Conservation (phyloP, 2,113 vertebrate genomes). For the Oncorhynchus clarkii region DNA sequence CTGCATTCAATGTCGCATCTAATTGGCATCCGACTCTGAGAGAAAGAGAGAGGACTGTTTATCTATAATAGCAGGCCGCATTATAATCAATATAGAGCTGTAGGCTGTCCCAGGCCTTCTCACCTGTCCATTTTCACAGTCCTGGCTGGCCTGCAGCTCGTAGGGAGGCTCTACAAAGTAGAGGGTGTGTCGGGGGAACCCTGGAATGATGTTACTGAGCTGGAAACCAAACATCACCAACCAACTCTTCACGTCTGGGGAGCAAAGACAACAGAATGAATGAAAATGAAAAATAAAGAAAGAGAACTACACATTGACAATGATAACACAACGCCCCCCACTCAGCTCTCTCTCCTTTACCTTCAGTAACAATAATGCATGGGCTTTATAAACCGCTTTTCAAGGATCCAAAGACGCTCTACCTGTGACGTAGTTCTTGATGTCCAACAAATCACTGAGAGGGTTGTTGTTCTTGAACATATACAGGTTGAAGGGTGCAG, state of each 20-base stretch:
- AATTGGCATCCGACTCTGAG: neutral
- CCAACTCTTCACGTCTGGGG: conserved; percentile 97
- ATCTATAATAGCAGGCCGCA: neutral
- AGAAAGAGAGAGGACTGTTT: neutral
- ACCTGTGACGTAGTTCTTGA: conserved; percentile 99
- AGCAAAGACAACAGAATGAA: conserved; percentile 37
- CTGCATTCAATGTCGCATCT: neutral
- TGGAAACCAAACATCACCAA: conserved; percentile 99
- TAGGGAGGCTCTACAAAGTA: conserved; percentile 96
- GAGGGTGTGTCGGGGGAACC: conserved; percentile 93
- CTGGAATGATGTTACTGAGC: conserved; percentile 98
- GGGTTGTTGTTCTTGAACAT: conserved; percentile 99
- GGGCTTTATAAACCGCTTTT: too few relatives aligned
- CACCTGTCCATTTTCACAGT: conserved; percentile 93
- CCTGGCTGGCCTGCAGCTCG: conserved; percentile 90
- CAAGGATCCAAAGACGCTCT: conserved; percentile 2
- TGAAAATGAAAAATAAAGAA: too few relatives aligned
- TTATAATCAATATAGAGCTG: neutral
- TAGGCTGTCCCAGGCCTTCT: too few relatives aligned
- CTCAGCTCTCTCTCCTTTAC: too few relatives aligned
- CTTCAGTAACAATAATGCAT: too few relatives aligned
- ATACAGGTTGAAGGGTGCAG: conserved; percentile 92
- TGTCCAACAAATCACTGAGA: conserved; percentile 93
- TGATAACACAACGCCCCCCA: too few relatives aligned
- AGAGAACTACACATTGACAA: too few relatives aligned